Evolutionary conservation across 2,888 invertebrate species (phyloP).

Genomic region (Apodemia zela): DNA sequence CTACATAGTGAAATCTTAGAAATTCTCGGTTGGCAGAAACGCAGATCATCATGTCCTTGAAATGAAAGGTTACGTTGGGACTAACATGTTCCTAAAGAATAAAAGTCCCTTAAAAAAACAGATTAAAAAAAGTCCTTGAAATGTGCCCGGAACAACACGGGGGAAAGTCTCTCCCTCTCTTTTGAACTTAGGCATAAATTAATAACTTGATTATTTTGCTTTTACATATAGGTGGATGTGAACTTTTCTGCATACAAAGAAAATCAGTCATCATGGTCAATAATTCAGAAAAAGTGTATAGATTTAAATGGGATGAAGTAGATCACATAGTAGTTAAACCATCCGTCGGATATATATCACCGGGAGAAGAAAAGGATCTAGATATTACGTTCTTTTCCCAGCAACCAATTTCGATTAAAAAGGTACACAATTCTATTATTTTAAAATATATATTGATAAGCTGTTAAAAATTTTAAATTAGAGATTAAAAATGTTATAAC

Average conservation of each 20-base stretch:
- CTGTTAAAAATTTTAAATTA: no score
- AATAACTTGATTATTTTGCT: background rate
- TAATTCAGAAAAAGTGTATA: slow-evolving; percentile 71
- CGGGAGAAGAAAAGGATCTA: slow-evolving; percentile 71
- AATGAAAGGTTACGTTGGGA: no score
- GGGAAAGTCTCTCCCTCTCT: background rate
- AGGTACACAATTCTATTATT: slow-evolving; percentile 39
- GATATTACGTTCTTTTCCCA: slow-evolving; percentile 61
- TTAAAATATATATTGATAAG: background rate
- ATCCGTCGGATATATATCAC: slow-evolving; percentile 65
- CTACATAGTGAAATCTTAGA: no score
- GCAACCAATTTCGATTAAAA: slow-evolving; percentile 48
- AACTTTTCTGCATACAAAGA: slow-evolving; percentile 53
- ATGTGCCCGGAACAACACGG: no score
- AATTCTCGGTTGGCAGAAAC: no score
- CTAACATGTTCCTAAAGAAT: no score
- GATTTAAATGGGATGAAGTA: slow-evolving; percentile 57
- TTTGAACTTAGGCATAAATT: background rate
- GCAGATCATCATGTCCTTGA: no score
- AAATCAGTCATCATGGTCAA: slow-evolving; percentile 64
- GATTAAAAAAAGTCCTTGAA: no score
- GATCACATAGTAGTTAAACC: slow-evolving; percentile 58
- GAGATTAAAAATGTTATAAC: no score
- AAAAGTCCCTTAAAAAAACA: no score
- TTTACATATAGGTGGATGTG: slow-evolving; percentile 58